phyloP scores from a whole-genome alignment of 2,888 invertebrate genomes.

The Melitaea athalia region DNA sequence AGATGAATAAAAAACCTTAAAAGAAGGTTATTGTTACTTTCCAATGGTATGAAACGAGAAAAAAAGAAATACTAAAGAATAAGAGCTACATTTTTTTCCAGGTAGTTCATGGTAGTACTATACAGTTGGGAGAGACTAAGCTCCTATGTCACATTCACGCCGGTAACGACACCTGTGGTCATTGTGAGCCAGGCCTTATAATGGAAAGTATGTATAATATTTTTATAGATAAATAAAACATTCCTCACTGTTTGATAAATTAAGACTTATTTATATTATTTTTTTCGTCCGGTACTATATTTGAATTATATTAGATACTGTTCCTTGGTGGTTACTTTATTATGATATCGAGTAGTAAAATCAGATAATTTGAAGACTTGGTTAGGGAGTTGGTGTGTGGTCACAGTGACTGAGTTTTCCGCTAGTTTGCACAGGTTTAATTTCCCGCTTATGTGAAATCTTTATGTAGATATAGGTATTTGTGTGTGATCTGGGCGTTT shows the following conservation, averaged over 20 bases:
- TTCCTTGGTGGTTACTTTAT: too few species aligned
- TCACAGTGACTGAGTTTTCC: too few species aligned
- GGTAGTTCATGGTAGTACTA: constrained; percentile 84
- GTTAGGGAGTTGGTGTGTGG: too few species aligned
- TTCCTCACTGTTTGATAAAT: neutral
- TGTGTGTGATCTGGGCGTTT: too few species aligned
- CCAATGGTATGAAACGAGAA: too few species aligned
- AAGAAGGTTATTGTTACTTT: neutral
- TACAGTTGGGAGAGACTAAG: constrained; percentile 87
- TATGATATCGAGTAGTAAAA: too few species aligned
- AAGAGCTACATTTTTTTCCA: constrained; percentile 39
- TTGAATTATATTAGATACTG: too few species aligned
- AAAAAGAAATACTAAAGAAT: neutral
- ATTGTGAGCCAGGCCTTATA: constrained; percentile 95
- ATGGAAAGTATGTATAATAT: constrained; percentile 68
- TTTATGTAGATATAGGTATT: too few species aligned
- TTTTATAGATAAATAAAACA: neutral
- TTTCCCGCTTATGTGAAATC: too few species aligned
- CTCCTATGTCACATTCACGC: constrained; percentile 93
- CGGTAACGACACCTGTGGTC: constrained; percentile 94
- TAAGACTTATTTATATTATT: too few species aligned
- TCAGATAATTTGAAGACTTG: too few species aligned
- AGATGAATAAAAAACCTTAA: neutral
- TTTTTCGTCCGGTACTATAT: neutral
- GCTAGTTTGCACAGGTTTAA: too few species aligned